Base-by-base conservation (phyloP, 2,888 invertebrate species). In the Ophioninae sp. region DNA sequence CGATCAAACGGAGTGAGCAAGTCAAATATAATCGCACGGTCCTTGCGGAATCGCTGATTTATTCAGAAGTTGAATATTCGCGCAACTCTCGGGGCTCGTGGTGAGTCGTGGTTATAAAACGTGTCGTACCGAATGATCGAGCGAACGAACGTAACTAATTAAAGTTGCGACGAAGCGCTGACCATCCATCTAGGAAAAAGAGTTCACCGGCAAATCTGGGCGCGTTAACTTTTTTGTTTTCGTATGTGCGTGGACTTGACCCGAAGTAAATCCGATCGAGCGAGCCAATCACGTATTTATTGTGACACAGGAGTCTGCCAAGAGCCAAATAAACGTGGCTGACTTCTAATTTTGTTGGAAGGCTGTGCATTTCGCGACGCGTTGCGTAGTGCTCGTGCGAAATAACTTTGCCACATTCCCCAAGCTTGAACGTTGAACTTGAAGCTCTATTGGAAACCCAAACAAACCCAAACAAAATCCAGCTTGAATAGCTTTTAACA, bases 111-210 rank as follows among this genome's bases (percentile, higher is more conserved):
- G 30, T 39, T 56, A 51, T 30, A 59, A 30, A 30, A 3, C 30
- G 30, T 30, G 17, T 74, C 59, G 69, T 79, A 65, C 51, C 58
- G 41, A 73, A 65, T 67, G 79, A 39, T 59, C 22, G 58, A 69
- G 51, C 75, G 64, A 75, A 39, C 75, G 64, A 75, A 65, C 59
- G 65, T 79, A 82, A 82, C 79, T 79, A 72, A 79, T 79, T 82
- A 72, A 71, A 82, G 67, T 75, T 71, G 65, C 69, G 51, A 74
- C 77, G 77, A 78, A 73, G 20, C 22, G 51, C 51, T 63, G 13
- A 17, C n/a, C 17, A 23, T 37, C 22, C 39, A 68, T 74, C 73
- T 56, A 78, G 37, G 68, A 64, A 58, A 65, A 41, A n/a, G 44
- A 74, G 64, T 59, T 22, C 58, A 69, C 74, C 63, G 73, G 30